Conservation (phyloP, 2,888 invertebrate genomes). For the Muscina levida region DNA sequence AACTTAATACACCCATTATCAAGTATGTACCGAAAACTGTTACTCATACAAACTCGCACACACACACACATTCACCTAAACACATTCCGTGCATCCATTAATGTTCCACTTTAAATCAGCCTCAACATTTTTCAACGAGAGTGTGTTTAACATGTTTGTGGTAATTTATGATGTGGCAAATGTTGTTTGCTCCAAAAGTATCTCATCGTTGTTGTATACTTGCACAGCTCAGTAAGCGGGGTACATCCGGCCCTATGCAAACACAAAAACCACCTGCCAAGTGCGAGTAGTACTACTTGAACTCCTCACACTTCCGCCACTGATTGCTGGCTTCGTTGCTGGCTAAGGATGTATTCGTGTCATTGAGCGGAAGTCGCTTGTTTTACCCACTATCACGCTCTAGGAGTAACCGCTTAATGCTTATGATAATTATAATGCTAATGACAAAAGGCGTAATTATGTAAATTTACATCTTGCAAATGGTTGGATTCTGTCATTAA, state of each 20-base stretch:
- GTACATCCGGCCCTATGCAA: neutral
- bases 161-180: conserved; percentile 76
- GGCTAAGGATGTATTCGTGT: conserved; percentile 2
- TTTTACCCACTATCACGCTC: conserved; percentile 32
- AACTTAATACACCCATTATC: neutral
- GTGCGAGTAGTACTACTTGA: conserved; percentile 28
- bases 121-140: conserved; percentile 55
- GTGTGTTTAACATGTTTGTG: conserved; percentile 67
- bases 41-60: neutral
- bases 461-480: conserved; percentile 62
- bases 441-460: conserved; percentile 71
- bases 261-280: conserved; percentile 66
- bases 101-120: conserved; percentile 57
- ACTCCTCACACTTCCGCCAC: conserved; percentile 8
- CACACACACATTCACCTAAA: neutral
- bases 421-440: conserved; percentile 75
- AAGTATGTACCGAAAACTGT: no score
- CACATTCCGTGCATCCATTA: neutral
- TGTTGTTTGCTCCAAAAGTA: conserved; percentile 64
- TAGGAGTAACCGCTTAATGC: conserved; percentile 54
- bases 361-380: conserved; percentile 30
- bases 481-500: conserved; percentile 51
- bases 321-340: neutral
- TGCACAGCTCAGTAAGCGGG: neutral
- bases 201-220: neutral